Base-by-base conservation (phyloP, 2,797 vertebrate genomes). In the Lindbergichthys nudifrons region DNA sequence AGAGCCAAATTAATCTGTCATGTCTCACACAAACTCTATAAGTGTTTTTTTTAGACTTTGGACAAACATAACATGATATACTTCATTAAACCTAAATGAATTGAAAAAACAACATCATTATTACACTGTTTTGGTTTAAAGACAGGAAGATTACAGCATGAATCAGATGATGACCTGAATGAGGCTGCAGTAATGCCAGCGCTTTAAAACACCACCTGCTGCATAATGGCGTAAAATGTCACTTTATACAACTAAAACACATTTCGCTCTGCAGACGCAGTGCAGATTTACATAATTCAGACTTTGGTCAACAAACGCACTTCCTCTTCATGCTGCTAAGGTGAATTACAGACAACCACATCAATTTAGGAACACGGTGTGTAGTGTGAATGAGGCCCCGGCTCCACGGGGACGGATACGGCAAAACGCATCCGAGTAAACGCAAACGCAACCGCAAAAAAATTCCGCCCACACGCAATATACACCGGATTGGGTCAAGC, bases 31-130 rank as follows among this genome's bases (percentile, higher is more conserved):
- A 2, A 10, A 18, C 8, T 30, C n/a, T 21, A 18, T 18, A 11
- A 0, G 1, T 26, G 10, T 58, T 43, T 52, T 39, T 52, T 26
- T 10, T 6, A 9, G 15, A 53, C 66, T 72, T 26, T 36, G 51
- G 66, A 66, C 45, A 73, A 78, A 32, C 61, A 69, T 5, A 2
- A n/a, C 42, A 62, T 1, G n/a, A 32, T 21, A 11, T 3, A 12
- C 2, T 19, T 70, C 2, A 54, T 65, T 36, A 7, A 39, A 51
- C n/a, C n/a, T 52, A 53, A 9, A 48, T 21, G 1, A 42, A 21
- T 1, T 10, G 1, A 10, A 5, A 45, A 32, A 2, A 26, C 7
- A 43, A 18, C 26, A 62, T 30, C 21, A 18, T 48, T 12, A 60
- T 14, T 32, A 13, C 1, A 3, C 10, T 26, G 9, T 26, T 36